These are phyloP conservation scores for Thelaira solivaga DNA, from an alignment of 2,888 invertebrate genomes.

Conservation along the genomic window DNA sequence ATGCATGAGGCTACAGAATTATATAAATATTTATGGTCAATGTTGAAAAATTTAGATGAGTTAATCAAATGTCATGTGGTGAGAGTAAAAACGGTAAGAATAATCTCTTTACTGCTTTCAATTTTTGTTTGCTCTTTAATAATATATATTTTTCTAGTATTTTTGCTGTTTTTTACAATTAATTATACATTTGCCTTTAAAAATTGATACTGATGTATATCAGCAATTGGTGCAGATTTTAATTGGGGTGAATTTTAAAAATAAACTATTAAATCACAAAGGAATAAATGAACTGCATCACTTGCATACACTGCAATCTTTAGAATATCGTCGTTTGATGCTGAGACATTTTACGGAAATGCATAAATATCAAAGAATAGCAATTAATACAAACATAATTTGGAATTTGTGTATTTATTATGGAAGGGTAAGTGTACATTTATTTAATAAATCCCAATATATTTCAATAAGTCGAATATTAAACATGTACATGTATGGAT, in stretches of 20 bases:
- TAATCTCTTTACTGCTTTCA: background rate
- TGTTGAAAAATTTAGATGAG: constrained; percentile 26
- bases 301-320: constrained; percentile 41
- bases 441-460: background rate
- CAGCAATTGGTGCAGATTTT: constrained; percentile 41
- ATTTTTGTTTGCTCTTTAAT: background rate
- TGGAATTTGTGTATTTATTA: constrained; percentile 64
- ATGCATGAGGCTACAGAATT: constrained; percentile 1
- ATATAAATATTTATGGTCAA: constrained; percentile 23
- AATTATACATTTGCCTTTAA: constrained; percentile 17
- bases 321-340: constrained; percentile 58
- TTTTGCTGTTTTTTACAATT: constrained; percentile 47
- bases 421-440: constrained; percentile 56
- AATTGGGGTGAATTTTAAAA: constrained; percentile 15
- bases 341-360: constrained; percentile 48
- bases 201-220: constrained; percentile 18
- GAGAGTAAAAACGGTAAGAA: constrained; percentile 55
- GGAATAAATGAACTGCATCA: constrained; percentile 33
- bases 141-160: constrained; percentile 36
- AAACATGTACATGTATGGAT: too few relatives aligned
- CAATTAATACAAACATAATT: constrained; percentile 44
- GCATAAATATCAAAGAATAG: constrained; percentile 42
- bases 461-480: background rate
- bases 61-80: constrained; percentile 30
- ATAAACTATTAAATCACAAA: background rate